Conservation (phyloP, 2,797 vertebrate species). For the Melanotaenia parkinsoni region DNA sequence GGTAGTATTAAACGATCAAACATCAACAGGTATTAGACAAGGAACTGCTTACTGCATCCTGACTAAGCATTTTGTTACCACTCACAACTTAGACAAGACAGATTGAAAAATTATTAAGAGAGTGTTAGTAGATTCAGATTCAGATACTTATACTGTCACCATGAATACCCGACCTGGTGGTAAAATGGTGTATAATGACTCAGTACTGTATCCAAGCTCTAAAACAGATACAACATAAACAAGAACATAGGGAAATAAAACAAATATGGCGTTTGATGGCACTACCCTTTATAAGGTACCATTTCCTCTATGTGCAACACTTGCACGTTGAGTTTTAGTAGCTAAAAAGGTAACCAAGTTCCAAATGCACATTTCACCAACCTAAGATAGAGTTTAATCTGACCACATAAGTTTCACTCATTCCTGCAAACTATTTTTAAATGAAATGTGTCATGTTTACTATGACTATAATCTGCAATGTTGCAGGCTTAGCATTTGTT, state of each 20-base stretch:
- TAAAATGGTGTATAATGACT: slow-evolving; percentile 70
- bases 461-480: slow-evolving; percentile 9
- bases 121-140: slow-evolving; percentile 64
- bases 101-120: slow-evolving; percentile 16
- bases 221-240: slow-evolving; percentile 63
- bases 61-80: slow-evolving; percentile 36
- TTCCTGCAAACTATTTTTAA: background rate
- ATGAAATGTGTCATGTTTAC: background rate
- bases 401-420: background rate
- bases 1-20: slow-evolving; percentile 27
- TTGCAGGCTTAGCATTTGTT: background rate
- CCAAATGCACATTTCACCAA: background rate
- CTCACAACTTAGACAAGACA: slow-evolving; percentile 22
- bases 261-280: too few species aligned
- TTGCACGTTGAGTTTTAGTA: background rate
- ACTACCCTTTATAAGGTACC: background rate
- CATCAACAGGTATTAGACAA: slow-evolving; percentile 46
- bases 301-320: background rate
- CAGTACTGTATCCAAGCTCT: slow-evolving; percentile 76
- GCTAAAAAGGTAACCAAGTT: background rate
- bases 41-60: slow-evolving; percentile 24
- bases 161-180: slow-evolving; percentile 76
- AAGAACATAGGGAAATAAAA: background rate
- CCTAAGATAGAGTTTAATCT: background rate
- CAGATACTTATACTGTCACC: slow-evolving; percentile 39